These are phyloP conservation scores for Creontiades dilutus DNA, from an alignment of 2,888 invertebrate genomes.

Conservation along the genomic window DNA sequence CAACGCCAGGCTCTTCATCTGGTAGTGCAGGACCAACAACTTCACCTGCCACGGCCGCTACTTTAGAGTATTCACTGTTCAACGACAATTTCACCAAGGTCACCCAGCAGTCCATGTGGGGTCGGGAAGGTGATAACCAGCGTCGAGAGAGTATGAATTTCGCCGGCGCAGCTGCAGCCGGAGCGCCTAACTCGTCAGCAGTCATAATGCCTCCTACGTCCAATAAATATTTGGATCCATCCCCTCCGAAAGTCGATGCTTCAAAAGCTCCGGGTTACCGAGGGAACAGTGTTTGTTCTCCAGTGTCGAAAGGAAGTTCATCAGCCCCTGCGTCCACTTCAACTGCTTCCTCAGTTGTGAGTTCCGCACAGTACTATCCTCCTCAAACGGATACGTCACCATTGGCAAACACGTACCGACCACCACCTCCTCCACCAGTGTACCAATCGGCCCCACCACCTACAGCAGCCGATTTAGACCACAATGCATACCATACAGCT, in stretches of 20 bases:
- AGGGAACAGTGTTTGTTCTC: conserved; percentile 88
- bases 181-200: conserved; percentile 79
- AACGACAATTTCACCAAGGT: conserved; percentile 86
- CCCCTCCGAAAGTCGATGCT: conserved; percentile 86
- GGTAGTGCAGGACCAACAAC: conserved; percentile 75
- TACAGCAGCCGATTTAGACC: conserved; percentile 50
- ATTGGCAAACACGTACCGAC: conserved; percentile 51
- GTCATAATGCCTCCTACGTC: conserved; percentile 78
- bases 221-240: conserved; percentile 81
- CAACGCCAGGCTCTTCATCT: conserved; percentile 59
- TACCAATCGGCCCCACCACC: conserved; percentile 65
- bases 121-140: conserved; percentile 77
- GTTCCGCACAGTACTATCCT: conserved; percentile 58
- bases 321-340: conserved; percentile 77
- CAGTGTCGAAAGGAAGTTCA: conserved; percentile 80
- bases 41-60: conserved; percentile 76
- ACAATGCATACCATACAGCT: conserved; percentile 44
- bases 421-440: conserved; percentile 61
- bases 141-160: conserved; percentile 83
- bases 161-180: conserved; percentile 83
- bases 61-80: conserved; percentile 92
- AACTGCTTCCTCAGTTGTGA: conserved; percentile 75
- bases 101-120: conserved; percentile 83
- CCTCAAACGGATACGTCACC: conserved; percentile 58
- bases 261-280: conserved; percentile 95